Conservation (phyloP, 2,888 invertebrate genomes). For the Hyalella azteca region DNA sequence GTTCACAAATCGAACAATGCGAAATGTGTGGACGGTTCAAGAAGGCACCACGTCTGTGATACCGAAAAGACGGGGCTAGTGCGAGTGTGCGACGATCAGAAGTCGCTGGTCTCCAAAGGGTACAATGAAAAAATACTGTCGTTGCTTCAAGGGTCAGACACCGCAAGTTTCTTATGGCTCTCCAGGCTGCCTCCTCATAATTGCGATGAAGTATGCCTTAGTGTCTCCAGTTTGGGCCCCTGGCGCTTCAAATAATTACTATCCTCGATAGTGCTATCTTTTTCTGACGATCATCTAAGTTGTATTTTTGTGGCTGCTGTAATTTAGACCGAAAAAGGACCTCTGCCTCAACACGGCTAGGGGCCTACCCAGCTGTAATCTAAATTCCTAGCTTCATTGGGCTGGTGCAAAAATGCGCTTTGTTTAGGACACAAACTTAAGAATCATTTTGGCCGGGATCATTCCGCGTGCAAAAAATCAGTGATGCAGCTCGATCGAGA, state of each 20-base stretch:
- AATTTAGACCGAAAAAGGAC: constrained; percentile 34
- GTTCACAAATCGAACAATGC: too few species aligned
- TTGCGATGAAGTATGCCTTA: constrained; percentile 33
- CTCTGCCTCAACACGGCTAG: constrained; percentile 24
- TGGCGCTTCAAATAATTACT: constrained; percentile 34
- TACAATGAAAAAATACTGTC: constrained; percentile 22
- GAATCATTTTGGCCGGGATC: constrained; percentile 7
- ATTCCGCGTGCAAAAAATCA: background rate
- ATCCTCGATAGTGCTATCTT: constrained; percentile 35
- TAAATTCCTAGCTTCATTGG: constrained; percentile 26
- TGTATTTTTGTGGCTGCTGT: constrained; percentile 29
- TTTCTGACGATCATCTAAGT: constrained; percentile 36
- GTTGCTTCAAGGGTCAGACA: constrained; percentile 24
- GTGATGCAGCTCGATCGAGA: too few species aligned
- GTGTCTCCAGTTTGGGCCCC: constrained; percentile 34
- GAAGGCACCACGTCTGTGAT: too few species aligned
- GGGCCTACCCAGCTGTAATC: constrained; percentile 33
- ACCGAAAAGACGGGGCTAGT: too few species aligned
- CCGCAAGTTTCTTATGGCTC: constrained; percentile 32
- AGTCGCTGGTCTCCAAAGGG: constrained; percentile 16
- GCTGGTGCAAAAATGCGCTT: constrained; percentile 32
- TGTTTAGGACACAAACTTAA: constrained; percentile 22
- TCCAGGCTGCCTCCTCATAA: constrained; percentile 34
- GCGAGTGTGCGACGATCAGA: too few species aligned
- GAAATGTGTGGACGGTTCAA: too few species aligned